Evolutionary conservation across 2,113 vertebrate genomes (phyloP), one percentile per base, ranked within the genome.

Genomic region (Ptilorrhoa leucosticta): DNA sequence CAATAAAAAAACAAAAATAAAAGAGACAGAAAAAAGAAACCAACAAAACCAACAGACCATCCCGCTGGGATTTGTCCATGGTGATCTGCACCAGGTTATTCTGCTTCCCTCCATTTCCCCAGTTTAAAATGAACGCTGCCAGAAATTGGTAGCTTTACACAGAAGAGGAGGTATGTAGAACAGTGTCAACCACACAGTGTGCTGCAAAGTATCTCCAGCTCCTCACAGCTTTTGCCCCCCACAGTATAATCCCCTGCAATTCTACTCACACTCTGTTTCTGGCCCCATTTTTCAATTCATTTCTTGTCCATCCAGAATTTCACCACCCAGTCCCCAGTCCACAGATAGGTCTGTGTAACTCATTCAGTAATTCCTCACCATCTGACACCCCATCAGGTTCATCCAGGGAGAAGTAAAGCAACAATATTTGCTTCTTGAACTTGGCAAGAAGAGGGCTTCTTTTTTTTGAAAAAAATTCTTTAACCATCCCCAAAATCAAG

Each of bases 21-120:
- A 8, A 20, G 1, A 37, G 4, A 75, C 6, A 13, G 31, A 8
- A 3, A 28, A 0, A 26, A 15, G 9, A 69, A 53, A 31, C 2
- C n/a, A n/a, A n/a, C n/a, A n/a, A 60, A 73, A 40, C 16, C 6
- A 85, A 45, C 15, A 45, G 24, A 69, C 18, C 4, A 40, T 50
- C 10, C 8, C 75, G 18, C 53, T 80, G 40, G 16, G 65, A 37
- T 44, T 18, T 24, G 13, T 28, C 40, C 63, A 11, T 3, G 2
- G 31, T 48, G 10, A 92, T 30, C 35, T 53, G 37, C 21, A 90
- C 20, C 51, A 57, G 28, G 33, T 26, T 80, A 42, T 57, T 53
- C 50, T 57, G 8, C 30, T 81, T 89, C 47, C 22, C 13, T 15
- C 21, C 7, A 15, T 61, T 37, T 81, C 42, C 61, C 10, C 47